These are phyloP conservation scores for Calidris pygmaea DNA, from an alignment of 2,113 vertebrate genomes.

Conservation along the genomic window DNA sequence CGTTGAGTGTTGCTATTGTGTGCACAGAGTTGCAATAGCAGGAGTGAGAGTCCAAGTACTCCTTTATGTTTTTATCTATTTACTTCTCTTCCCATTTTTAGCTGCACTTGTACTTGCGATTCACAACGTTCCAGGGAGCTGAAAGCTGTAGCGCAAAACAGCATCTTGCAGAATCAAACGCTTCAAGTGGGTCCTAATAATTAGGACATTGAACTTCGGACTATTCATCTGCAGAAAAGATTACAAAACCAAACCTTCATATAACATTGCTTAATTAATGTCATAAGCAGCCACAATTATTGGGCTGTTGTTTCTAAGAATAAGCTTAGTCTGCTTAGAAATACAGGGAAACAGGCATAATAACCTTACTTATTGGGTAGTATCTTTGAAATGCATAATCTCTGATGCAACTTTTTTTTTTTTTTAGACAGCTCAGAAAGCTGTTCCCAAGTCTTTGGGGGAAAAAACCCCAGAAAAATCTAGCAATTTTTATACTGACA, in stretches of 20 bases:
- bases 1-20: not conserved
- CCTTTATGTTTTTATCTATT: not conserved
- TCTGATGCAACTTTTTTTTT: not conserved
- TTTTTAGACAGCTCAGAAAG: not conserved
- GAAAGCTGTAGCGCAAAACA: not conserved
- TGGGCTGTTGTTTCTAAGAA: constrained; percentile 2
- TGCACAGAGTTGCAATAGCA: not conserved
- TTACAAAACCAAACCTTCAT: constrained; percentile 1
- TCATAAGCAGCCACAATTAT: not conserved
- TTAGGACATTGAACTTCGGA: constrained; percentile 21
- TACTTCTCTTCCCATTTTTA: not conserved
- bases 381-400: not conserved
- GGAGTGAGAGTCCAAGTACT: not conserved
- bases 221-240: constrained; percentile 47
- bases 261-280: constrained; percentile 25
- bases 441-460: not conserved
- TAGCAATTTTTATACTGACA: not conserved
- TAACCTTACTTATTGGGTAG: not conserved
- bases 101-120: not conserved
- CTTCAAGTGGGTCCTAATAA: constrained; percentile 24
- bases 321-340: not conserved
- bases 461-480: not conserved
- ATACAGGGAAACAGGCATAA: not conserved
- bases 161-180: not conserved
- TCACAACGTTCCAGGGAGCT: not conserved